A percentile compares a stretch with the other conserved stretches of the same genome.
These are phyloP conservation scores for Sebastes diaconus DNA, from an alignment of 2,797 vertebrate species.

Conservation along the genomic window DNA sequence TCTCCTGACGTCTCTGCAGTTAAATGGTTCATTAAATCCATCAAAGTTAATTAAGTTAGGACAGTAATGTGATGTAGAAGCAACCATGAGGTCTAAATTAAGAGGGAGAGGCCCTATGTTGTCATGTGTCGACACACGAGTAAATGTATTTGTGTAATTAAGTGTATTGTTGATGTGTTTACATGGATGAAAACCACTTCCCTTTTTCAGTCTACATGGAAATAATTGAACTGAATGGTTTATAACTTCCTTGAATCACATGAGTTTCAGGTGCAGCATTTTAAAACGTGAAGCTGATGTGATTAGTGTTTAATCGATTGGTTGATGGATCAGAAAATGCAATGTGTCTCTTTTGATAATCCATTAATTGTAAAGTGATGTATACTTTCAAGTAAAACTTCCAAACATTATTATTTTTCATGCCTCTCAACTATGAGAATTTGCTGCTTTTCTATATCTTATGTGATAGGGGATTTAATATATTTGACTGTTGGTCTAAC, in stretches of 20 bases:
- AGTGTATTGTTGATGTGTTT: too few relatives aligned
- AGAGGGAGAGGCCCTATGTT: neutral
- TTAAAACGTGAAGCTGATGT: neutral
- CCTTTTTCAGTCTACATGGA: neutral
- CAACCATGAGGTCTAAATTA: slow-evolving; percentile 25
- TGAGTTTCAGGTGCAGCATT: neutral
- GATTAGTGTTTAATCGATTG: neutral
- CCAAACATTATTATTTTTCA: neutral
- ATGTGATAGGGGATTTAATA: neutral
- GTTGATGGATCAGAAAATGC: neutral
- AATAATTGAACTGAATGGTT: neutral
- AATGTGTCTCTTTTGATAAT: neutral
- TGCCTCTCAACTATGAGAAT: neutral
- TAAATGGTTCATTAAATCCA: neutral
- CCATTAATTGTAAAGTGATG: neutral
- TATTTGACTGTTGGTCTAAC: neutral
- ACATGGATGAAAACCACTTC: too few relatives aligned
- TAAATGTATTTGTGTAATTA: too few relatives aligned
- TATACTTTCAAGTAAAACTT: neutral
- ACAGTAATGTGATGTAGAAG: neutral
- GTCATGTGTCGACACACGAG: neutral
- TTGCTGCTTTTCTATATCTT: neutral
- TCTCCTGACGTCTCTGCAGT: neutral
- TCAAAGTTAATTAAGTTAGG: slow-evolving; percentile 6
- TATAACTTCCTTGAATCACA: neutral